A percentile compares a stretch with the other conserved stretches of the same genome.
phyloP scores from a whole-genome alignment of 2,888 invertebrate genomes.

The Tillus elongatus region DNA sequence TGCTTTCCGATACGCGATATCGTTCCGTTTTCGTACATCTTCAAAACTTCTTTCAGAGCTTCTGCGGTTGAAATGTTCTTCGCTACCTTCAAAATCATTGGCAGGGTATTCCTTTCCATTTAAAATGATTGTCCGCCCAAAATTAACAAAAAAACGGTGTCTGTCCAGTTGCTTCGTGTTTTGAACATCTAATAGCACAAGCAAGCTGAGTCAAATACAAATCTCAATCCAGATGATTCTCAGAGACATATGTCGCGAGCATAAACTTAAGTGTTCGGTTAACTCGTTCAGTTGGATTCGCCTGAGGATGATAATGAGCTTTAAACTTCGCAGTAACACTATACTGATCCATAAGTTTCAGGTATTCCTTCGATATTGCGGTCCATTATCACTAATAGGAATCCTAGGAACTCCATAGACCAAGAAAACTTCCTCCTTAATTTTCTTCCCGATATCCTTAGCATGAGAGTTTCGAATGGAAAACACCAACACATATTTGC shows the following conservation, averaged over 20 bases:
- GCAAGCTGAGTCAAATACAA: constrained; percentile 18
- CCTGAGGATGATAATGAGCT: constrained; percentile 23
- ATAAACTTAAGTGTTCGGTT: constrained; percentile 22
- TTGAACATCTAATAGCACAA: constrained; percentile 21
- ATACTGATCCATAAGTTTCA: constrained; percentile 14
- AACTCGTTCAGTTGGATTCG: constrained; percentile 23
- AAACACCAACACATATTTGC: constrained; percentile 21
- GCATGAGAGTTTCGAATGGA: constrained; percentile 22
- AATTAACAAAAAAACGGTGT: constrained; percentile 20
- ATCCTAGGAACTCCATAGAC: constrained; percentile 23
- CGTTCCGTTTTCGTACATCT: too few relatives aligned
- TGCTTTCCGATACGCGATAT: too few relatives aligned
- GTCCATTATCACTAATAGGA: constrained; percentile 25
- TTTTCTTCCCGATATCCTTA: constrained; percentile 9
- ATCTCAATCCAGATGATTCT: constrained; percentile 23
- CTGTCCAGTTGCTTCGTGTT: constrained; percentile 14
- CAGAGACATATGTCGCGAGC: too few relatives aligned
- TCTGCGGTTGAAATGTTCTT: too few relatives aligned
- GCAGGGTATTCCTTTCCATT: constrained; percentile 10
- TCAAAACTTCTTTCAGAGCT: too few relatives aligned
- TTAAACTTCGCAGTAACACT: constrained; percentile 17
- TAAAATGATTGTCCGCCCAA: constrained; percentile 12
- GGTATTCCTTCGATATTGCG: constrained; percentile 20
- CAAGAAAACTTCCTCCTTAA: constrained; percentile 22
- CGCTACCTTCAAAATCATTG: neutral